A percentile compares a stretch with the other conserved stretches of the same genome.
Conservation (phyloP, 1,140 invertebrate genomes). For the Babylonia areolata region DNA sequence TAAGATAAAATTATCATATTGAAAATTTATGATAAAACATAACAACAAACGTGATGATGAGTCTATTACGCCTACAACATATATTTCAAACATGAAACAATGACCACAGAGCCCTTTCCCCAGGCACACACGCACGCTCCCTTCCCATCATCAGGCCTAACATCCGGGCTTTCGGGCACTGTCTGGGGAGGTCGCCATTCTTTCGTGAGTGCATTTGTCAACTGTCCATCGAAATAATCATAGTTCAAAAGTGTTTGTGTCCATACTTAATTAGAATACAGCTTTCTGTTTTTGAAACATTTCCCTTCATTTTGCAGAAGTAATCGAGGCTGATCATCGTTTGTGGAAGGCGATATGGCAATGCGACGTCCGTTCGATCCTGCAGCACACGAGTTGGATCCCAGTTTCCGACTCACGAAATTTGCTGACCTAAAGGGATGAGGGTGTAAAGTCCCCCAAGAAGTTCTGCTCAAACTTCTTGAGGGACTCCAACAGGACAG, state of each 20-base stretch:
- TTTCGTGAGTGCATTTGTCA: slow-evolving; percentile 11
- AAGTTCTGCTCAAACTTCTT: slow-evolving; percentile 95
- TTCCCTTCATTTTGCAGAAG: slow-evolving; percentile 11
- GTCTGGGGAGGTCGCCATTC: slow-evolving; percentile 58
- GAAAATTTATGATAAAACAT: too few species aligned
- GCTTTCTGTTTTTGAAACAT: not conserved
- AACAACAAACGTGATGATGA: too few species aligned
- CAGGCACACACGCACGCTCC: not conserved
- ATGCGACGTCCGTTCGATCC: slow-evolving; percentile 89
- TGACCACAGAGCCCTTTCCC: too few species aligned
- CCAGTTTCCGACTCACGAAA: slow-evolving; percentile 94
- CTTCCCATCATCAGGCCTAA: not conserved
- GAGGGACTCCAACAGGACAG: slow-evolving; percentile 87
- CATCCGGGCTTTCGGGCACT: slow-evolving; percentile 46
- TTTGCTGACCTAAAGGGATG: slow-evolving; percentile 99
- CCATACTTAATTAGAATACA: not conserved
- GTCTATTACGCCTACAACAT: too few species aligned
- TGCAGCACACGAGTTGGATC: slow-evolving; percentile 93
- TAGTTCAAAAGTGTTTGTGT: not conserved
- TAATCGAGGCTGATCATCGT: too few species aligned
- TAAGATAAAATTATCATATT: too few species aligned
- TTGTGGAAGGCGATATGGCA: slow-evolving; percentile 41
- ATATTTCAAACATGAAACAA: too few species aligned
- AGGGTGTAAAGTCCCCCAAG: slow-evolving; percentile 99
- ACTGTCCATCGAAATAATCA: not conserved